Conservation (phyloP, 2,888 invertebrate genomes). For the Atrina japonica region DNA sequence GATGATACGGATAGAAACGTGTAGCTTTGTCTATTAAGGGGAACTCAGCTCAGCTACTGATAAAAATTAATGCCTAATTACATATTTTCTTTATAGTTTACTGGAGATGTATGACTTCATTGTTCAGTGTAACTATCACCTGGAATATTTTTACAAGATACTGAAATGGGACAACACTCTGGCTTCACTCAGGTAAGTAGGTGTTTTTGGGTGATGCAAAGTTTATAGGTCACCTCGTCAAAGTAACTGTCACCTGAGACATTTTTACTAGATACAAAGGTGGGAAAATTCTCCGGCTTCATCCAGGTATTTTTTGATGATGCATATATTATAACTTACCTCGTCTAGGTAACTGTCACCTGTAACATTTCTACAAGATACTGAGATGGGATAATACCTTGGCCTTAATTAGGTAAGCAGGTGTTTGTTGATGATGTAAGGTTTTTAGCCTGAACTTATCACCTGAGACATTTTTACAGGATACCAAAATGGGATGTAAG, state of each 20-base stretch:
- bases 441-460: no score
- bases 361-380: constrained; percentile 68
- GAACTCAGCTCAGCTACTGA: no score
- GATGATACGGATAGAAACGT: no score
- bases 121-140: constrained; percentile 69
- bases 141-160: constrained; percentile 68
- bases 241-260: no score
- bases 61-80: no score
- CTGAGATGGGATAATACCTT: constrained; percentile 70
- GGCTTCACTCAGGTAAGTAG: constrained; percentile 69
- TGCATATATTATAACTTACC: constrained; percentile 65
- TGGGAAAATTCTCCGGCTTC: not conserved
- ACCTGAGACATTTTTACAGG: no score
- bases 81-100: constrained; percentile 73
- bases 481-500: not conserved
- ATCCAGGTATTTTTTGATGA: not conserved
- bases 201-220: no score
- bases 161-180: constrained; percentile 71
- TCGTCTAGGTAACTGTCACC: constrained; percentile 69
- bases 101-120: constrained; percentile 75
- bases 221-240: no score
- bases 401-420: constrained; percentile 68
- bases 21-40: no score
- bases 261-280: not conserved
- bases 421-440: no score